phyloP scores from a whole-genome alignment of 2,888 invertebrate genomes.

The Orthosia incerta region DNA sequence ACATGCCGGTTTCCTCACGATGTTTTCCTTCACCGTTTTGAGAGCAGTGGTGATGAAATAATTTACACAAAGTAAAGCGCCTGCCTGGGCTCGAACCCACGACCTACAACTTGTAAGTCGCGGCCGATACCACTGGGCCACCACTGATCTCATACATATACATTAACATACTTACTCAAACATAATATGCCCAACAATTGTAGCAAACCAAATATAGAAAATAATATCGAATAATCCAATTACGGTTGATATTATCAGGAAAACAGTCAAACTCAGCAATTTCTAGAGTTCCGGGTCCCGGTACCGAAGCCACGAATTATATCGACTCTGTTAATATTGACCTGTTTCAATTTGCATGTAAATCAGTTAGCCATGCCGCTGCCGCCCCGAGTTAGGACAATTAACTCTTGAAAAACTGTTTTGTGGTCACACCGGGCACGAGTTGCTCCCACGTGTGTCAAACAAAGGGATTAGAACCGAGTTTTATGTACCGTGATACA shows the following conservation, averaged over 20 bases:
- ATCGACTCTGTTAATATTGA: slow-evolving; percentile 75
- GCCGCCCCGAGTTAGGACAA: slow-evolving; percentile 55
- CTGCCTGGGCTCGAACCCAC: too few species aligned
- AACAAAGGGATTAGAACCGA: slow-evolving; percentile 28
- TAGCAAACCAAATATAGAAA: slow-evolving; percentile 22
- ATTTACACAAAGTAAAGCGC: too few species aligned
- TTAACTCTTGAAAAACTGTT: slow-evolving; percentile 63
- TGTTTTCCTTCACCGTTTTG: too few species aligned
- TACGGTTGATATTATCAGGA: slow-evolving; percentile 48
- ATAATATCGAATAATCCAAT: slow-evolving; percentile 48
- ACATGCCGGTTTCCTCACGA: too few species aligned
- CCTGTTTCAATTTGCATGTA: slow-evolving; percentile 79
- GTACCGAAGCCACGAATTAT: slow-evolving; percentile 58
- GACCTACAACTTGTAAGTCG: too few species aligned
- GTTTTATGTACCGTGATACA: slow-evolving; percentile 53
- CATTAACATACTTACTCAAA: too few species aligned
- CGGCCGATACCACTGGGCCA: too few species aligned
- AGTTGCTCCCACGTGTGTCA: slow-evolving; percentile 22
- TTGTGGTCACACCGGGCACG: slow-evolving; percentile 26
- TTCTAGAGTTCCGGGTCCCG: slow-evolving; percentile 11
- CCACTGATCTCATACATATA: too few species aligned
- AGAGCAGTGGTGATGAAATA: too few species aligned
- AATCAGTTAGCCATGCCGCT: slow-evolving; percentile 65
- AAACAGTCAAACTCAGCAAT: slow-evolving; percentile 53
- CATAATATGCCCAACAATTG: neutral